phyloP scores from a whole-genome alignment of 2,888 invertebrate genomes.

The Arctia plantaginis region DNA sequence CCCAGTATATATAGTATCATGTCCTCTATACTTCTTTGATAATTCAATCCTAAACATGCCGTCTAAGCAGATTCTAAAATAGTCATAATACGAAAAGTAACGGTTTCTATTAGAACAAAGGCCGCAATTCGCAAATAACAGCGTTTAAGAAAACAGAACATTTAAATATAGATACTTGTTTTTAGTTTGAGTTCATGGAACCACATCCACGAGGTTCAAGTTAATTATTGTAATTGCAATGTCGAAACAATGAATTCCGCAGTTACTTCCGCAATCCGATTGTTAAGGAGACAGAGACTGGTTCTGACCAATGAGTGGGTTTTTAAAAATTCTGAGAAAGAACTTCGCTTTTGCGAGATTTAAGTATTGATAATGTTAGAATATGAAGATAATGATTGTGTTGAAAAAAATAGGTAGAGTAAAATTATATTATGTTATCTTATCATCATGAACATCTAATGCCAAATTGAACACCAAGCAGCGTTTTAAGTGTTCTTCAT shows the following conservation, averaged over 20 bases:
- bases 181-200: slow-evolving; percentile 44
- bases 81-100: slow-evolving; percentile 31
- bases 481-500: neutral
- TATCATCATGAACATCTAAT: neutral
- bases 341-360: neutral
- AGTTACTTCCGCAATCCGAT: slow-evolving; percentile 27
- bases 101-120: slow-evolving; percentile 42
- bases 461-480: neutral
- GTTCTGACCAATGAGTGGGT: neutral
- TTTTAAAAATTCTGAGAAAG: neutral
- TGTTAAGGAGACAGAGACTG: neutral
- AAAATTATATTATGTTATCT: neutral
- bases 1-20: slow-evolving; percentile 7
- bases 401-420: neutral
- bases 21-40: slow-evolving; percentile 5
- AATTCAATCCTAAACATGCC: slow-evolving; percentile 13
- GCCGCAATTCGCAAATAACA: slow-evolving; percentile 42
- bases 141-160: slow-evolving; percentile 37
- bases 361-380: neutral
- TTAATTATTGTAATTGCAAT: slow-evolving; percentile 41
- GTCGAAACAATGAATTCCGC: slow-evolving; percentile 27
- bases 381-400: neutral
- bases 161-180: slow-evolving; percentile 29
- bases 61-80: slow-evolving; percentile 21
- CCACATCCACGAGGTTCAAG: slow-evolving; percentile 42